A percentile compares a stretch with the other conserved stretches of the same genome.
Conservation (phyloP, 2,113 vertebrate species). For the Pholis gunnellus region DNA sequence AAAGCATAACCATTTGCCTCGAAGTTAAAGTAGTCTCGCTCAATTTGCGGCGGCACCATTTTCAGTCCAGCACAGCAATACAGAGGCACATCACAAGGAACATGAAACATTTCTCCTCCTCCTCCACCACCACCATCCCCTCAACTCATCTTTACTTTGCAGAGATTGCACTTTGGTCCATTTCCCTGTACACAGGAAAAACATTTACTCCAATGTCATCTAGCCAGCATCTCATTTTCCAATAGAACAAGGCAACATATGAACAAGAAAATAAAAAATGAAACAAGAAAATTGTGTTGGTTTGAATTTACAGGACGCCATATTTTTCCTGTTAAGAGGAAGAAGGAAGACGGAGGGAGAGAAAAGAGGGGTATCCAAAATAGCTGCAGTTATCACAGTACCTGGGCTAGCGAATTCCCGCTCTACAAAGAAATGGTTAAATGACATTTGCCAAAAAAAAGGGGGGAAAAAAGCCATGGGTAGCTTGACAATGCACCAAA, state of each 20-base stretch:
- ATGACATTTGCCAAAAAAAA: slow-evolving; percentile 70
- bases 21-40: slow-evolving; percentile 68
- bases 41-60: slow-evolving; percentile 69
- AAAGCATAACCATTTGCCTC: slow-evolving; percentile 73
- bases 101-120: slow-evolving; percentile 67
- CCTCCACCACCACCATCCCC: slow-evolving; percentile 27
- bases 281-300: slow-evolving; percentile 54
- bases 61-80: slow-evolving; percentile 60
- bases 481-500: slow-evolving; percentile 84
- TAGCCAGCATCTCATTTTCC: slow-evolving; percentile 57
- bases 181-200: slow-evolving; percentile 68
- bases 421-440: slow-evolving; percentile 65
- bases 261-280: slow-evolving; percentile 65
- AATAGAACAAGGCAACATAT: slow-evolving; percentile 55
- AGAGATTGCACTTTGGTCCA: slow-evolving; percentile 75
- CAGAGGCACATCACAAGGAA: slow-evolving; percentile 68
- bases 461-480: slow-evolving; percentile 32
- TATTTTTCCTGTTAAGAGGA: not conserved
- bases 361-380: slow-evolving; percentile 14
- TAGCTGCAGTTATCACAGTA: slow-evolving; percentile 41
- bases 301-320: slow-evolving; percentile 39
- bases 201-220: slow-evolving; percentile 59
- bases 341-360: not conserved
- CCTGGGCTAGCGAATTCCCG: slow-evolving; percentile 30
- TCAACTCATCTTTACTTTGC: slow-evolving; percentile 70